phyloP scores from a whole-genome alignment of 2,888 invertebrate species.

The Tyria jacobaeae region DNA sequence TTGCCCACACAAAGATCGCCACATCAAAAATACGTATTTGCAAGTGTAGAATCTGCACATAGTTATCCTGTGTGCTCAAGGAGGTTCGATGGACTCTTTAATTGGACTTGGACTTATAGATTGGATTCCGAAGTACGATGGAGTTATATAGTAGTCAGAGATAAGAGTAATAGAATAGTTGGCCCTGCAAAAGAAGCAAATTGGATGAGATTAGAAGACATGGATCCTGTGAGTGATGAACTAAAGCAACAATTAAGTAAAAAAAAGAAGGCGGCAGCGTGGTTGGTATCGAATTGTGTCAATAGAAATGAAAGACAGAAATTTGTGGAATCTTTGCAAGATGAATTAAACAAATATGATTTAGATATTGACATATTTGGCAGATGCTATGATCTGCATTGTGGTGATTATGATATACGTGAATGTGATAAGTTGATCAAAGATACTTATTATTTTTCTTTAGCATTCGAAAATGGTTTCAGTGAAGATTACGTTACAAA shows the following conservation, averaged over 20 bases:
- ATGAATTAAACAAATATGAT: constrained; percentile 46
- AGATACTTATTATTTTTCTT: constrained; percentile 1
- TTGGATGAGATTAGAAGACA: constrained; percentile 53
- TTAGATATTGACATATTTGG: constrained; percentile 63
- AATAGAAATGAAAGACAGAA: constrained; percentile 48
- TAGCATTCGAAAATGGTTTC: constrained; percentile 4
- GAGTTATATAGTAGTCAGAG: constrained; percentile 57
- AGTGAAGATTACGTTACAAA: constrained; percentile 63
- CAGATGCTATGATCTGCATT: constrained; percentile 27
- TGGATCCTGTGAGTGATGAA: constrained; percentile 51
- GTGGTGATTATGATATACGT: not conserved
- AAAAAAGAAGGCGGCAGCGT: constrained; percentile 62
- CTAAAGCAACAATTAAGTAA: constrained; percentile 48
- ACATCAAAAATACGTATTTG: constrained; percentile 64
- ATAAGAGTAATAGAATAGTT: constrained; percentile 46
- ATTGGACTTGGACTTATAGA: constrained; percentile 66
- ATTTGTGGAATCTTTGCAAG: constrained; percentile 47
- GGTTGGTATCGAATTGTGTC: constrained; percentile 66
- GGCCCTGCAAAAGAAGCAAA: constrained; percentile 56
- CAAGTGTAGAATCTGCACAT: constrained; percentile 59
- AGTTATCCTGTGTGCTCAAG: constrained; percentile 56
- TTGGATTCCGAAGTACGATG: constrained; percentile 57
- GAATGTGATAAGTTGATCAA: not conserved
- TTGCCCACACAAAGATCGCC: constrained; percentile 55
- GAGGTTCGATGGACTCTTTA: constrained; percentile 56